These are phyloP conservation scores for Ovis aries DNA, from an alignment of 2,113 vertebrate species.

Conservation along the genomic window DNA sequence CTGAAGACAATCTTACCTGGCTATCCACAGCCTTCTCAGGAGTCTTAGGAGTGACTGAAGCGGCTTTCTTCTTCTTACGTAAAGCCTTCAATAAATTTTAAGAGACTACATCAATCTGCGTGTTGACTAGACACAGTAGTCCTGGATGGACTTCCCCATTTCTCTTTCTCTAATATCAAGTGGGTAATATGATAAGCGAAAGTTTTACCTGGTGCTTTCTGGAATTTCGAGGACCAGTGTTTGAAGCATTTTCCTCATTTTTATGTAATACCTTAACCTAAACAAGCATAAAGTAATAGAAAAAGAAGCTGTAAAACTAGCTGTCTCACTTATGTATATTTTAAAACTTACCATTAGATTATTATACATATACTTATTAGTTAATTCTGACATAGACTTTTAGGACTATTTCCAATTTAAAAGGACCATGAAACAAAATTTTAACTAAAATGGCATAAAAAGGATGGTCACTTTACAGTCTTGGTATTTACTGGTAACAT, in stretches of 20 bases:
- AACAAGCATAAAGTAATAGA: constrained; percentile 34
- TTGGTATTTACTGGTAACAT: background rate
- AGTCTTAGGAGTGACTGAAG: background rate
- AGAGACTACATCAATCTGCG: background rate
- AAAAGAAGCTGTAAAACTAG: background rate
- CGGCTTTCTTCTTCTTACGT: background rate
- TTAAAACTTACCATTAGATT: background rate
- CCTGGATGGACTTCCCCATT: background rate
- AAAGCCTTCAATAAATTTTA: constrained; percentile 43
- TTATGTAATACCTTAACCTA: constrained; percentile 69
- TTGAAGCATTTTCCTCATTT: background rate
- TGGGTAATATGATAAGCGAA: background rate
- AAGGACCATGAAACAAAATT: background rate
- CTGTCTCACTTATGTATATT: background rate
- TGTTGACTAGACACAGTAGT: background rate
- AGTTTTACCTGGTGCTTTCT: constrained; percentile 75
- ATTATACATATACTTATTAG: background rate
- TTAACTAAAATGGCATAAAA: background rate
- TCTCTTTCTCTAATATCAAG: background rate
- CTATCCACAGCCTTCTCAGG: constrained; percentile 29
- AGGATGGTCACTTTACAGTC: background rate
- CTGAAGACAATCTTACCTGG: constrained; percentile 32
- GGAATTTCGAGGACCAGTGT: constrained; percentile 10
- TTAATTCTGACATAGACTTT: background rate
- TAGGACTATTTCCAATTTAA: background rate